Evolutionary conservation across 2,888 invertebrate species (phyloP), one percentile per base, ranked within the genome.

Genomic region (Heteropelma amictum): DNA sequence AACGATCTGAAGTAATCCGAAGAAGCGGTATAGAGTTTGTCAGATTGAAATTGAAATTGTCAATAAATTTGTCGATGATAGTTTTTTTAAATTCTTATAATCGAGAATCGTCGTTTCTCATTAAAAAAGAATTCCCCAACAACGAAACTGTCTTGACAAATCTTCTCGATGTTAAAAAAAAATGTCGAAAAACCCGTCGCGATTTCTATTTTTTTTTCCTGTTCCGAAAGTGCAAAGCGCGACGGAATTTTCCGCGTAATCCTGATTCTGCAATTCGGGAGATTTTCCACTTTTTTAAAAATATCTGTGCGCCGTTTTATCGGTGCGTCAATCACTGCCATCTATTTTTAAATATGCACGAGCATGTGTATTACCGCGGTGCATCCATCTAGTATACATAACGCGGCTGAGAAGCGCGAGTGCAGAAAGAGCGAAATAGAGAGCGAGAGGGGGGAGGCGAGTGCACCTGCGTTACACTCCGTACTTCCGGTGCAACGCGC

Each of bases 401-500:
- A 68, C 51, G 49, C 64, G 38, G 23, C 54, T 28, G 51, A 47
- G 60, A 40, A 68, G 49, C 47, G 61, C 54, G 71, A 60, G 61
- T 54, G 40, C 64, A 45, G 33, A 70, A 49, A 64, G 72, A 77
- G 42, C 14, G 72, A 54, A 65, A 63, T 12, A 38, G 51, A 63
- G 30, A 51, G 60, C 5, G 72, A 53, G n/a, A 47, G 40, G 64
- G 53, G 40, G 45, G 63, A 49, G 67, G 71, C 47, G 64, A 69
- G 70, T 79, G 71, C 83, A 83, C 84, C 81, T 83, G 85, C 85
- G 81, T 80, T 80, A 78, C 80, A 79, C 72, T 77, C 77, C 72
- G 78, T 79, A 79, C 82, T 83, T 85, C 83, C 84, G 85, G 83
- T 79, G 80, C 72, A 82, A 80, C 84, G 82, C 85, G 84, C 84